These are phyloP conservation scores for Leptinotarsa defecta DNA, from an alignment of 1,140 invertebrate species.

Conservation along the genomic window DNA sequence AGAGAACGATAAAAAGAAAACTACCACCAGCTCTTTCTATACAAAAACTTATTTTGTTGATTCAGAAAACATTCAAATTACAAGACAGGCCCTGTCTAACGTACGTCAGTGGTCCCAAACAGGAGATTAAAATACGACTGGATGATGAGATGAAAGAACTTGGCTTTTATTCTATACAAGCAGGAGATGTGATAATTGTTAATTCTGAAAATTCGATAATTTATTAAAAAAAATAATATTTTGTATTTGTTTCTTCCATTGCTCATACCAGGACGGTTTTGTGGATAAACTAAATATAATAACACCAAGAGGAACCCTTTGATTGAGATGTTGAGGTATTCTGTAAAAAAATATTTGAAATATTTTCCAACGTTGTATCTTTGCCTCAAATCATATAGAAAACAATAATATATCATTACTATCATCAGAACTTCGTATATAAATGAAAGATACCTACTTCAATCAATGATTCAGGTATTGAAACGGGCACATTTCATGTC, in stretches of 20 bases:
- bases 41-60: constrained; percentile 77
- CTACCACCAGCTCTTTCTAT: constrained; percentile 79
- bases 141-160: constrained; percentile 82
- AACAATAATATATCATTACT: too few relatives aligned
- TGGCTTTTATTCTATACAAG: constrained; percentile 82
- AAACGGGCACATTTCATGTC: too few relatives aligned
- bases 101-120: constrained; percentile 62
- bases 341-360: too few relatives aligned
- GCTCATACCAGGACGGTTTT: too few relatives aligned
- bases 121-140: constrained; percentile 71
- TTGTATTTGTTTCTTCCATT: not conserved
- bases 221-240: not conserved
- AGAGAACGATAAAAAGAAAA: constrained; percentile 68
- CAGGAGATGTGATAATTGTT: constrained; percentile 73
- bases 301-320: too few relatives aligned
- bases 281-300: too few relatives aligned
- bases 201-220: not conserved
- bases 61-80: constrained; percentile 70
- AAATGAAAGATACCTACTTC: too few relatives aligned
- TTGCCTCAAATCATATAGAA: too few relatives aligned
- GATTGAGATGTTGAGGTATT: too few relatives aligned
- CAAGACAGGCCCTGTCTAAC: constrained; percentile 58
- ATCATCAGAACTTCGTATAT: too few relatives aligned
- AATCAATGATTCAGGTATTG: too few relatives aligned
- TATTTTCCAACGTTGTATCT: too few relatives aligned